These are phyloP conservation scores for Gallinago paraguaiae DNA, from an alignment of 2,113 vertebrate species.

Conservation along the genomic window DNA sequence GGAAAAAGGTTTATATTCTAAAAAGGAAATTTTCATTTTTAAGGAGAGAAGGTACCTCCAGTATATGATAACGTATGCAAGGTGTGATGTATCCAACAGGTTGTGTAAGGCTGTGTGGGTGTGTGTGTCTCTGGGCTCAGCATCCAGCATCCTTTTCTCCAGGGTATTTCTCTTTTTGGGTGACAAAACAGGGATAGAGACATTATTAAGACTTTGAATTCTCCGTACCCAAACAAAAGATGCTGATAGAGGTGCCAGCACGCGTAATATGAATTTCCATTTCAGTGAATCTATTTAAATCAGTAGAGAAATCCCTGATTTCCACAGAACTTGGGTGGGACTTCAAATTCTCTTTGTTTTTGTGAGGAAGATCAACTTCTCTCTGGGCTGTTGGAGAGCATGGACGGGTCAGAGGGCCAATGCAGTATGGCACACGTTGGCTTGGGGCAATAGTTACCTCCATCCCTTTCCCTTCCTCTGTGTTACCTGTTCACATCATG, in stretches of 20 bases:
- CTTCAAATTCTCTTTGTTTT: not conserved
- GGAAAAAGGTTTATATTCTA: not conserved
- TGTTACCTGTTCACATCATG: not conserved
- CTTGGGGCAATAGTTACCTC: not conserved
- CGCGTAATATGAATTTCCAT: accelerated
- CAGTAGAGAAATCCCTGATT: not conserved
- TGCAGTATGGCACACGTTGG: not conserved
- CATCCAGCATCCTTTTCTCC: not conserved
- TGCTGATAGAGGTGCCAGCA: not conserved
- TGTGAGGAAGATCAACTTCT: not conserved
- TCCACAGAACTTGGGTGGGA: not conserved
- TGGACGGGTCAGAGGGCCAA: not conserved
- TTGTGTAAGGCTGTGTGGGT: not conserved
- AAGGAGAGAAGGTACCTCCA: not conserved
- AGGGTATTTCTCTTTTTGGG: not conserved
- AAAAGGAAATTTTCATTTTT: not conserved
- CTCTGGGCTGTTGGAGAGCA: not conserved
- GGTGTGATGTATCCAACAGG: not conserved
- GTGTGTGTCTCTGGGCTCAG: not conserved
- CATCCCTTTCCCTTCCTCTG: not conserved
- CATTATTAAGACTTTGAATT: not conserved
- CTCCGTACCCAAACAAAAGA: not conserved
- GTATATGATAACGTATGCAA: no score
- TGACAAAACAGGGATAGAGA: not conserved
- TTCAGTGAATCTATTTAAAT: not conserved